Conservation (phyloP, 1,140 invertebrate genomes). For the Drosophila aff. region DNA sequence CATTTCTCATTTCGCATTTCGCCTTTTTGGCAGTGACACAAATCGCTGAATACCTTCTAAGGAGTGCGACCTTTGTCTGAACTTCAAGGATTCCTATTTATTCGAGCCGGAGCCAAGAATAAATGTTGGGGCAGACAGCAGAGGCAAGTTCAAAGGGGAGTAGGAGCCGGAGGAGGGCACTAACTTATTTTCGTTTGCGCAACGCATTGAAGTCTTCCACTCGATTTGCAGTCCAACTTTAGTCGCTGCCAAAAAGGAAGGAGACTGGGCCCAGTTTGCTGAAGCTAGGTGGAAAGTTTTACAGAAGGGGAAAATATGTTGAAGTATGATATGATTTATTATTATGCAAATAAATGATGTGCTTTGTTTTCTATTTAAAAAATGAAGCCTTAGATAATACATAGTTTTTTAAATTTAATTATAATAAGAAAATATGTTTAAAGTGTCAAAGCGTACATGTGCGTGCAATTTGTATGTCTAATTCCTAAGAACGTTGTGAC, state of each 20-base stretch:
- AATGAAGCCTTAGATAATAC: fast-evolving
- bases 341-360: not conserved
- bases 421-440: not conserved
- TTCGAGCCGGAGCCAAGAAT: slow-evolving; percentile 63
- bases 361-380: not conserved
- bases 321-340: not conserved
- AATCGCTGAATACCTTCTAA: slow-evolving; percentile 46
- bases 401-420: not conserved
- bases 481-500: too few relatives aligned
- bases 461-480: too few relatives aligned
- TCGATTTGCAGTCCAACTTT: slow-evolving; percentile 69
- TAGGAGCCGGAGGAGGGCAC: slow-evolving; percentile 15
- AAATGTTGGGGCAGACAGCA: slow-evolving; percentile 41
- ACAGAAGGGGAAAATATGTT: slow-evolving; percentile 6
- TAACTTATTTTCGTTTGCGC: slow-evolving; percentile 69
- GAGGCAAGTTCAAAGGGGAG: slow-evolving; percentile 19
- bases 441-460: too few relatives aligned
- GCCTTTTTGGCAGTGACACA: slow-evolving; percentile 49
- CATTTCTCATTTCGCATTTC: slow-evolving; percentile 12
- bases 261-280: slow-evolving; percentile 18
- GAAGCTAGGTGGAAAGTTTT: slow-evolving; percentile 22
- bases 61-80: slow-evolving; percentile 68
- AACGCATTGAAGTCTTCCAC: slow-evolving; percentile 77
- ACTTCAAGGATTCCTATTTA: slow-evolving; percentile 73
- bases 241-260: slow-evolving; percentile 53